Evolutionary conservation across 2,888 invertebrate species (phyloP).

Genomic region (Ophion costatus): DNA sequence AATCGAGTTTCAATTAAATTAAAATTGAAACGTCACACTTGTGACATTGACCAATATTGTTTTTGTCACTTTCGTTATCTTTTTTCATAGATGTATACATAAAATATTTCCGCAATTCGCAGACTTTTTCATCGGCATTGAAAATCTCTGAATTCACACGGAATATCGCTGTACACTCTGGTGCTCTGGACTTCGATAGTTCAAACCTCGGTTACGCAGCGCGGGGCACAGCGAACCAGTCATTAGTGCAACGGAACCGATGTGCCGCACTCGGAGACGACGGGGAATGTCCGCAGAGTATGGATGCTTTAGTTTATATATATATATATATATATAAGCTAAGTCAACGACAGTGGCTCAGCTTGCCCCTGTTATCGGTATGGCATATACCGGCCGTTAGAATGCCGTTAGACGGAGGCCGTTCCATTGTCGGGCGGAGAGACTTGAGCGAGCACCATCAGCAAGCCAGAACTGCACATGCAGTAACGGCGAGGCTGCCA

Average conservation of each 20-base stretch:
- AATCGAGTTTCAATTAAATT: not conserved
- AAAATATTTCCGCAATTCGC: not conserved
- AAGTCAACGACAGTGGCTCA: constrained; percentile 58
- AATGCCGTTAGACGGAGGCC: constrained; percentile 80
- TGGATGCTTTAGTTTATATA: constrained; percentile 15
- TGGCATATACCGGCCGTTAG: constrained; percentile 76
- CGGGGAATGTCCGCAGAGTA: constrained; percentile 73
- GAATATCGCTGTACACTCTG: constrained; percentile 18
- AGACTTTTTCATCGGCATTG: not conserved
- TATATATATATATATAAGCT: constrained; percentile 4
- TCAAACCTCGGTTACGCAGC: constrained; percentile 50
- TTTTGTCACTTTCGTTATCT: not conserved
- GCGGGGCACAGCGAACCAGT: constrained; percentile 67
- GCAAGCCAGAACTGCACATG: constrained; percentile 58
- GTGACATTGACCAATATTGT: not conserved
- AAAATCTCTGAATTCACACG: not conserved
- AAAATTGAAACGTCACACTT: not conserved
- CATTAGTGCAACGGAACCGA: constrained; percentile 78
- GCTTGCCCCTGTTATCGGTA: constrained; percentile 76
- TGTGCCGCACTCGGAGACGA: constrained; percentile 70
- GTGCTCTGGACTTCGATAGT: constrained; percentile 50
- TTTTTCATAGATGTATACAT: not conserved
- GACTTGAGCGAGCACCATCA: constrained; percentile 59
- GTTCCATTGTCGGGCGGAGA: constrained; percentile 77
- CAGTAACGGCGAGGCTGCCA: constrained; percentile 61